Conservation (phyloP, 1,140 invertebrate species). For the Cherax destructor region DNA sequence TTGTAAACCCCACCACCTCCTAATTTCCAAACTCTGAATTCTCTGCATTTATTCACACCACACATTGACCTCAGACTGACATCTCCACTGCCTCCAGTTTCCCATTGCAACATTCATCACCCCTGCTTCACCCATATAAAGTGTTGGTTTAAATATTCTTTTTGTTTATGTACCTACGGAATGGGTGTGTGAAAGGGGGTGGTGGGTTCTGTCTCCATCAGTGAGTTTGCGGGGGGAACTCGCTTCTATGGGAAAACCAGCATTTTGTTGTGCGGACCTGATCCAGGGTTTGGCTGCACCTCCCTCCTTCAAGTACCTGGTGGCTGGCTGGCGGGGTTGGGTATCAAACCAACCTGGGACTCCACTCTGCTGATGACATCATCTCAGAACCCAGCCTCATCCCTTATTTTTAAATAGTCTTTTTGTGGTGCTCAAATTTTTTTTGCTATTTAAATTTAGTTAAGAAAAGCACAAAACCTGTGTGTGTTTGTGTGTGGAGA, state of each 20-base stretch:
- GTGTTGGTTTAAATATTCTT: too few species aligned
- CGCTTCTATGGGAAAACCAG: constrained; percentile 16
- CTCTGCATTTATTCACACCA: too few species aligned
- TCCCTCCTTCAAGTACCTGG: constrained; percentile 92
- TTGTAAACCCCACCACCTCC: too few species aligned
- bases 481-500: too few species aligned
- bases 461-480: too few species aligned
- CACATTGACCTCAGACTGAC: too few species aligned
- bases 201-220: constrained; percentile 80
- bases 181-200: constrained; percentile 86
- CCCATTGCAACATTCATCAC: too few species aligned
- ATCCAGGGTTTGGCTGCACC: constrained; percentile 77
- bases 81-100: too few species aligned
- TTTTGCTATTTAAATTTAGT: too few species aligned
- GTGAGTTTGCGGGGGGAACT: constrained; percentile 75
- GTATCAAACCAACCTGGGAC: constrained; percentile 90
- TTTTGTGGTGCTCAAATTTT: too few species aligned
- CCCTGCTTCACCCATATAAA: too few species aligned
- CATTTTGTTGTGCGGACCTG: constrained; percentile 63
- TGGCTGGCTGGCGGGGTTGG: constrained; percentile 90
- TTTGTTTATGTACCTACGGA: constrained; percentile 76
- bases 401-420: not conserved
- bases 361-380: constrained; percentile 74
- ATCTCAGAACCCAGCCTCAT: not conserved
- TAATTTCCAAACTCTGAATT: too few species aligned